Evolutionary conservation across 37 sponge, comb jelly and placozoan genomes (phyloP), one percentile per base, ranked within the genome.

Genomic region (Halisarca cf. caerulea): DNA sequence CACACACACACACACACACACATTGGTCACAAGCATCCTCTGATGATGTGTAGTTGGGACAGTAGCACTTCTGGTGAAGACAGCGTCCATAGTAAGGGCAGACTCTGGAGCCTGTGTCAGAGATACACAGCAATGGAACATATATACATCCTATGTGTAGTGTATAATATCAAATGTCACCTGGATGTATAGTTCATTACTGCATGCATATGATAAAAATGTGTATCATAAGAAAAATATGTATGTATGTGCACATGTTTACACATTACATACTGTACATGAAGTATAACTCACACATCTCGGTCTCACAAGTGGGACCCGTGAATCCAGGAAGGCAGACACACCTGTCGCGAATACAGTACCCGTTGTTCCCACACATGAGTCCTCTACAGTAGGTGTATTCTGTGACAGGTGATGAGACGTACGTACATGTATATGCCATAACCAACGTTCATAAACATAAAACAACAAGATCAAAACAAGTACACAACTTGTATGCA

Each of bases 51-150:
- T 41, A 40, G 7, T 74, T 74, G 17, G 42, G 42, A 40, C 77
- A 74, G 77, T 74, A 74, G 77, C 77, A 74, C 42, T 37, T 43
- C 2, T 74, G 8, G 9, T 39, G 24, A 43, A 36, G 21, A 44
- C 77, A 74, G 45, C 41, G 24, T 2, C 77, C 77, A 74, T 74
- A 74, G 25, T 44, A 43, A 41, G 77, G 77, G 24, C 77, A 74
- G 77, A 5, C 77, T 41, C 15, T 2, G 3, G 77, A 2, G 41
- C 77, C 77, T 74, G 45, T 62, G 15, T 15, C 25, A 30, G 64
- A 20, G 30, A 62, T 28, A 28, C 15, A 30, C 64, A 62, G 15
- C 51, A 47, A 14, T 47, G 9, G 51, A 47, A 47, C 11, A 14
- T 11, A 47, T 47, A 47, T 47, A 47, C 6, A 47, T 47, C 51